Evolutionary conservation across 2,113 vertebrate species (phyloP), one percentile per base, ranked within the genome.

Genomic region (Poecile atricapillus): DNA sequence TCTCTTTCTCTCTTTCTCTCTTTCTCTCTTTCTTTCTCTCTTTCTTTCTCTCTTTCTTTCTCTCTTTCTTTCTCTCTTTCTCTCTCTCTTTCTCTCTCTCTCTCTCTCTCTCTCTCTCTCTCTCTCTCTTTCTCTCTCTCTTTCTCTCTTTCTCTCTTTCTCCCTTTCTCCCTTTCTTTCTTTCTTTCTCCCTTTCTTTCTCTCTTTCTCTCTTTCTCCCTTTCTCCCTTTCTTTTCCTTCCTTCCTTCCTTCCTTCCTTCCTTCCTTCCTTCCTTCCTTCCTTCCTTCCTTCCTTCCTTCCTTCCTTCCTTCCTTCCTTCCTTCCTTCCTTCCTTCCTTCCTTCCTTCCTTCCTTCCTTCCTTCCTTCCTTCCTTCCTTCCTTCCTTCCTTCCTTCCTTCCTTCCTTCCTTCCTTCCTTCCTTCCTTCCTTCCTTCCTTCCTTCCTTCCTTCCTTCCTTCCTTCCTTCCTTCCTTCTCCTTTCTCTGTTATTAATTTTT

Each of bases 11-110:
- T 12, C 19, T 24, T 28, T 22, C 27, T 22, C 11, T 19, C 27
- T 33, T 30, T 6, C 18, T 20, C 15, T 13, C 2, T 16, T 18
- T 11, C 23, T 10, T 1, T 5, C 2, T n/a, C 23, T 9, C 5
- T 25, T 37, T 37, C 37, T 33, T 22, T 3, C 6, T 37, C 24
- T 25, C 23, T 5, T 35, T 12, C 10, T 9, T 28, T n/a, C 30
- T 5, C 10, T 37, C 37, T 37, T 37, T 37, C 37, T 37, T 37
- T 37, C 28, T 31, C 25, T 16, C 91, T 55, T 87, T 79, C 18
- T 39, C 20, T 24, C 37, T 37, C 10, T 37, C 37, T 37, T 4
- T 3, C 4, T 60, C 41, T 75, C 39, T 58, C 10, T 43, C 7
- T 41, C 11, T 41, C 44, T 71, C 21, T 11, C 23, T 13, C 5